Base-by-base conservation (phyloP, 2,888 invertebrate species). In the Nomada fucata region DNA sequence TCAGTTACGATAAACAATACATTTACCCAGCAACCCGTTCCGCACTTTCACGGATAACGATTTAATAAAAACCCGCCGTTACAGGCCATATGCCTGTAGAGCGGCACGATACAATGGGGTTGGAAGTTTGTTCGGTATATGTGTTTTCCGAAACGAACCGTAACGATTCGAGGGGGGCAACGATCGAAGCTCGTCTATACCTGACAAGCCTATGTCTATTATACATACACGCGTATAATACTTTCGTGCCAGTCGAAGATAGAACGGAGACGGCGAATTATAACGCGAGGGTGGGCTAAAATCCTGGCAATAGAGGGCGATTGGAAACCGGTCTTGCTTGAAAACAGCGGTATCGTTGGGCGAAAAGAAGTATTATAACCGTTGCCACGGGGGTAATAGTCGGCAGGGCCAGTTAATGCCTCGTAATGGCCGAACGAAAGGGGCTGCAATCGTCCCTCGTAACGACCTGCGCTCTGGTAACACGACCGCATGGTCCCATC, bases 341-440 rank as follows among this genome's bases (percentile, higher is more conserved):
- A 86, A 88, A 78, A 84, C 75, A 81, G 76, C 78, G 83, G 79
- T 59, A 72, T 79, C 79, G 73, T 29, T 36, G 61, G 50, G 70
- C 53, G 61, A 64, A 80, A 86, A 89, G 88, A 88, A 89, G 81
- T 89, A 89, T 89, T 89, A 87, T 80, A 89, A 84, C 85, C 84
- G 90, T 90, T 87, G 86, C 86, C 71, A 73, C 80, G 86, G 79
- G 79, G 84, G 86, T 83, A 90, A 90, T 90, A 89, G 90, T 88
- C 89, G 88, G 85, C 86, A 80, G 89, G 90, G 89, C 88, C 87
- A 87, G 91, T 91, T 91, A 91, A 91, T 92, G 90, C 90, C 88
- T 84, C 86, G 91, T 91, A 91, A 92, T 91, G 89, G 90, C 80
- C 81, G 89, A 84, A 83, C 85, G 80, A 86, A 82, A 89, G 89